Evolutionary conservation across 2,113 vertebrate genomes (phyloP).

Genomic region (Acrocephalus kingi): DNA sequence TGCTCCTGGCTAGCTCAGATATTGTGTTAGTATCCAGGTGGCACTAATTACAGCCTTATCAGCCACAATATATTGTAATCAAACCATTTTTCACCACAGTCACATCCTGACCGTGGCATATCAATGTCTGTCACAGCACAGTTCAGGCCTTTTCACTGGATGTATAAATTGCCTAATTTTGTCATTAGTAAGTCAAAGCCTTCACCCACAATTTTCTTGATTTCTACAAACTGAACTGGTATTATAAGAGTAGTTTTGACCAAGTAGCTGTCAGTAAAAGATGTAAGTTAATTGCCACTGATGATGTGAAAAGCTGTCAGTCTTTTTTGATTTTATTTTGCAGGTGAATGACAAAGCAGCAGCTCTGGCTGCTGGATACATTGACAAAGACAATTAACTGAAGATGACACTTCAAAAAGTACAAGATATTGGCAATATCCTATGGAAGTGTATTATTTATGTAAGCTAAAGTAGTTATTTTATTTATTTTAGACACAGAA

Average conservation of each 20-base stretch:
- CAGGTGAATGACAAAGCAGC: background rate
- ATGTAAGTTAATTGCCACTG: background rate
- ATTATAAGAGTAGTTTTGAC: background rate
- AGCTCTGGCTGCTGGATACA: background rate
- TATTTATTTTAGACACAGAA: background rate
- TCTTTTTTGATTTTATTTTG: background rate
- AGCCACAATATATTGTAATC: background rate
- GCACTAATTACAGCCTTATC: constrained; percentile 52
- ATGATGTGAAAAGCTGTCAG: background rate
- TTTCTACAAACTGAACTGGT: background rate
- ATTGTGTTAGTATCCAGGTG: background rate
- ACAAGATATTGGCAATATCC: background rate
- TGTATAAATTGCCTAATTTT: background rate
- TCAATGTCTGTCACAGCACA: constrained; percentile 9
- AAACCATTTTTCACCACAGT: background rate
- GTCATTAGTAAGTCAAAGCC: background rate
- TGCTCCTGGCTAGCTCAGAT: constrained; percentile 24
- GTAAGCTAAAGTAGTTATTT: background rate
- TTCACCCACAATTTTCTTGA: background rate
- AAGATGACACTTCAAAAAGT: background rate
- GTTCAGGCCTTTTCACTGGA: background rate
- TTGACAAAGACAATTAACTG: background rate
- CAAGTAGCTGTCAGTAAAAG: background rate
- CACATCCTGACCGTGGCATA: background rate
- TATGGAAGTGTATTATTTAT: background rate